Evolutionary conservation across 2,113 vertebrate species (phyloP).

Genomic region (Lutjanus erythropterus): DNA sequence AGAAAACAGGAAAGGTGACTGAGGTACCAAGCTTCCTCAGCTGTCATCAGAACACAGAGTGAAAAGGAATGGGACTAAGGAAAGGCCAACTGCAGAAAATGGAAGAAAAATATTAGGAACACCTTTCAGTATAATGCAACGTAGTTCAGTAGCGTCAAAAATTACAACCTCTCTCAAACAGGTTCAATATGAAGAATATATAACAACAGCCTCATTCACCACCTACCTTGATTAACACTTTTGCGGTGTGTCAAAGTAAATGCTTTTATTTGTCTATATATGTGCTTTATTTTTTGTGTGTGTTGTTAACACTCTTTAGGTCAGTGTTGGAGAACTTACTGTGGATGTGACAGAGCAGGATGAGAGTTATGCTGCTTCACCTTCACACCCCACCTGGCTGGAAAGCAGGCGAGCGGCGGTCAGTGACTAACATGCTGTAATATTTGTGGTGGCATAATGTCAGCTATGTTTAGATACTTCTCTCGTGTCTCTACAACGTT

Average conservation of each 20-base stretch:
- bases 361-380: conserved; percentile 59
- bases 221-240: neutral
- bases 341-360: conserved; percentile 75
- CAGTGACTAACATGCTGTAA: conserved; percentile 54
- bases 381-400: conserved; percentile 84
- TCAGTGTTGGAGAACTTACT: conserved; percentile 2
- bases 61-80: no score
- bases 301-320: conserved; percentile 47
- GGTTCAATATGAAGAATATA: no score
- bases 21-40: no score
- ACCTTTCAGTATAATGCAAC: no score
- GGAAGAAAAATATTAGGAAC: no score
- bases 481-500: neutral
- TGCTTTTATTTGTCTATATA: neutral
- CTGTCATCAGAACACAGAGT: no score
- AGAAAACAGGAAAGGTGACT: no score
- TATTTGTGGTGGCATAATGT: conserved; percentile 16
- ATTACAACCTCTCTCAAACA: no score
- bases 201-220: neutral
- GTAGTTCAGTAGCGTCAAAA: no score
- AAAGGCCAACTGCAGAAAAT: no score
- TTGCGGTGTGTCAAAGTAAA: neutral
- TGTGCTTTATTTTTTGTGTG: neutral
- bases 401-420: conserved; percentile 83
- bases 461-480: conserved; percentile 18